A percentile compares a stretch with the other conserved stretches of the same genome.
Evolutionary conservation across 2,888 invertebrate genomes (phyloP).

Genomic region (Dilophus febrilis): DNA sequence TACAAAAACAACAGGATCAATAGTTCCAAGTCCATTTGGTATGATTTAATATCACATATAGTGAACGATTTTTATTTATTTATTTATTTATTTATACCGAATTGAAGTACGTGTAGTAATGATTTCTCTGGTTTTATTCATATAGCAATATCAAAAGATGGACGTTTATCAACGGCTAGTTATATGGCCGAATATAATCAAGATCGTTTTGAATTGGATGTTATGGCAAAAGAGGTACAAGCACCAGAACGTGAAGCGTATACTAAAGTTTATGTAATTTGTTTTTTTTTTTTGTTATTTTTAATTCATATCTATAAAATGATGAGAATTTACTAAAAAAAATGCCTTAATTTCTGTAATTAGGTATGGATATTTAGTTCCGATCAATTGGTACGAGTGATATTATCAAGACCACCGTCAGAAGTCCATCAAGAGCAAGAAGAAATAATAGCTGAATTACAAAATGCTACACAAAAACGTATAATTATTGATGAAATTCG

Average conservation of each 20-base stretch:
- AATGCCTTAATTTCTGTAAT: too few relatives aligned
- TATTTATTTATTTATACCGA: neutral
- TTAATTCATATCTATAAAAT: too few relatives aligned
- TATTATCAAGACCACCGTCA: slow-evolving; percentile 63
- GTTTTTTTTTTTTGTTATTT: too few relatives aligned
- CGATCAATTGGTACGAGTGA: slow-evolving; percentile 65
- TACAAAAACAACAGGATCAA: slow-evolving; percentile 60
- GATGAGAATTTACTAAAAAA: neutral
- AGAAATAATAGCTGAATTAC: slow-evolving; percentile 53
- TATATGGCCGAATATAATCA: slow-evolving; percentile 82
- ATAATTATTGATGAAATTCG: slow-evolving; percentile 66
- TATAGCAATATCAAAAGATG: slow-evolving; percentile 26
- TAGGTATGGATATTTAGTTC: slow-evolving; percentile 84
- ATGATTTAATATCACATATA: too few relatives aligned
- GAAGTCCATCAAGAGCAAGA: slow-evolving; percentile 53
- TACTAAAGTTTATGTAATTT: slow-evolving; percentile 55
- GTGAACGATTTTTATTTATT: too few relatives aligned
- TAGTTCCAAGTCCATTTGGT: slow-evolving; percentile 70
- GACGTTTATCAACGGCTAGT: slow-evolving; percentile 43
- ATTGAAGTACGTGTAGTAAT: too few relatives aligned
- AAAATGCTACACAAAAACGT: slow-evolving; percentile 56
- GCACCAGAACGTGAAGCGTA: slow-evolving; percentile 60
- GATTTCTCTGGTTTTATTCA: neutral
- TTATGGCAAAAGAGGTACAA: slow-evolving; percentile 66
- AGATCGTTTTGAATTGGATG: slow-evolving; percentile 67